A percentile compares a stretch with the other conserved stretches of the same genome.
phyloP scores from a whole-genome alignment of 2,113 vertebrate species.

The Chaenocephalus aceratus region DNA sequence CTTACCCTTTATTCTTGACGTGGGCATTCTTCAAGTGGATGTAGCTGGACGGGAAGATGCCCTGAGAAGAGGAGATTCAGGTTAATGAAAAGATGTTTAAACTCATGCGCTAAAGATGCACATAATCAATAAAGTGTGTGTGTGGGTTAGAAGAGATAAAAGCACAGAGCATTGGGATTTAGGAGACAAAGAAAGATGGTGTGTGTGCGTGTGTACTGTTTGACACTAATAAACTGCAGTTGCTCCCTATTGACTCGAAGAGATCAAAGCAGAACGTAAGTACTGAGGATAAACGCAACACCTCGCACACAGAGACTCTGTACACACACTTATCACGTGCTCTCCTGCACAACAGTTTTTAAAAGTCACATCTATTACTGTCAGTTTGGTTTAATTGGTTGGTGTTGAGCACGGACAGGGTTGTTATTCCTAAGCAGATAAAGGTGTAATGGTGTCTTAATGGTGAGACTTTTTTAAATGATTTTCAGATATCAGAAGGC shows the following conservation, averaged over 20 bases:
- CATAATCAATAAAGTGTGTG: constrained; percentile 40
- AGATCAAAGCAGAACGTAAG: constrained; percentile 57
- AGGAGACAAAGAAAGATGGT: constrained; percentile 38
- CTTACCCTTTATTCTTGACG: constrained; percentile 98
- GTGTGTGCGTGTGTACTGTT: background rate
- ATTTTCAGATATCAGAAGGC: too few relatives aligned
- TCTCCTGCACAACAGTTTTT: constrained; percentile 2
- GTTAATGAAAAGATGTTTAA: constrained; percentile 23
- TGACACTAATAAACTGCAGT: constrained; percentile 36
- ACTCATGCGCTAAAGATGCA: background rate
- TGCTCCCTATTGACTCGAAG: constrained; percentile 10
- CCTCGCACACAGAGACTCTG: background rate
- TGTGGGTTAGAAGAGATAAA: constrained; percentile 44
- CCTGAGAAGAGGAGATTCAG: constrained; percentile 79
- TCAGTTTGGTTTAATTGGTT: background rate
- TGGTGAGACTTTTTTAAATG: too few relatives aligned
- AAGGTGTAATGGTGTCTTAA: too few relatives aligned
- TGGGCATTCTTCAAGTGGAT: constrained; percentile 97
- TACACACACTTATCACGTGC: background rate
- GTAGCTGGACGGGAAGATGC: constrained; percentile 95
- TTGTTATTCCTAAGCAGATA: too few relatives aligned
- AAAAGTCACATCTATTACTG: background rate
- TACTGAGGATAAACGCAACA: constrained; percentile 38
- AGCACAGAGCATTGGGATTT: constrained; percentile 26
- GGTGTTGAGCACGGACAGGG: background rate